Evolutionary conservation across 1,140 invertebrate genomes (phyloP).

Genomic region (Plodia interpunctella): DNA sequence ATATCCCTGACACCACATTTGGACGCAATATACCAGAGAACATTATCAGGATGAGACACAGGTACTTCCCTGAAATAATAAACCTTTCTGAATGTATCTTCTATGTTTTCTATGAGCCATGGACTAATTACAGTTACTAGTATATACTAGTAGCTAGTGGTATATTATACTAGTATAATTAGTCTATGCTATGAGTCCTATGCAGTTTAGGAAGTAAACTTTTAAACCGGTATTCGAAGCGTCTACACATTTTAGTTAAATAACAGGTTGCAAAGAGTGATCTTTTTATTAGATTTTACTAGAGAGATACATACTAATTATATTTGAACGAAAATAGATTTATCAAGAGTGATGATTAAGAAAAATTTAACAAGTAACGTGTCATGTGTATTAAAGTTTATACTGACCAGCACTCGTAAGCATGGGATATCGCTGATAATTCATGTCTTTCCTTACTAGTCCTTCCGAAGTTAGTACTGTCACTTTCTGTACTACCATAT

Average conservation of each 20-base stretch:
- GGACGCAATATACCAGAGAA: slow-evolving; percentile 87
- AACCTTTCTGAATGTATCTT: too few relatives aligned
- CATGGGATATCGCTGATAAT: slow-evolving; percentile 58
- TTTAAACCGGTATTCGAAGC: too few relatives aligned
- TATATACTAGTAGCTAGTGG: too few relatives aligned
- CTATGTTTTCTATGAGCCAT: too few relatives aligned
- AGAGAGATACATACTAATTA: too few relatives aligned
- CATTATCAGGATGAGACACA: slow-evolving; percentile 84
- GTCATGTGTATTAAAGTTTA: not conserved
- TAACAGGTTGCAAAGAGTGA: too few relatives aligned
- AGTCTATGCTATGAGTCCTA: not conserved
- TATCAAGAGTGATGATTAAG: too few relatives aligned
- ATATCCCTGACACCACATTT: slow-evolving; percentile 87
- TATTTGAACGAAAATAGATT: too few relatives aligned
- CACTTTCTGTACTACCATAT: slow-evolving; percentile 52
- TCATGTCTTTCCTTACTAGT: slow-evolving; percentile 38
- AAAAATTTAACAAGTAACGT: too few relatives aligned
- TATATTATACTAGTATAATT: too few relatives aligned
- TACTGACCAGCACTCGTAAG: slow-evolving; percentile 50
- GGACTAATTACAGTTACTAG: too few relatives aligned
- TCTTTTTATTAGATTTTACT: too few relatives aligned
- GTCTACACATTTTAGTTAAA: not conserved
- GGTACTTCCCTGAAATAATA: slow-evolving; percentile 81
- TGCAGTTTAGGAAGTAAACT: not conserved
- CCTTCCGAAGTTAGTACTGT: slow-evolving; percentile 26